phyloP scores from a whole-genome alignment of 1,140 invertebrate species.

The Brachionus calyciflorus region DNA sequence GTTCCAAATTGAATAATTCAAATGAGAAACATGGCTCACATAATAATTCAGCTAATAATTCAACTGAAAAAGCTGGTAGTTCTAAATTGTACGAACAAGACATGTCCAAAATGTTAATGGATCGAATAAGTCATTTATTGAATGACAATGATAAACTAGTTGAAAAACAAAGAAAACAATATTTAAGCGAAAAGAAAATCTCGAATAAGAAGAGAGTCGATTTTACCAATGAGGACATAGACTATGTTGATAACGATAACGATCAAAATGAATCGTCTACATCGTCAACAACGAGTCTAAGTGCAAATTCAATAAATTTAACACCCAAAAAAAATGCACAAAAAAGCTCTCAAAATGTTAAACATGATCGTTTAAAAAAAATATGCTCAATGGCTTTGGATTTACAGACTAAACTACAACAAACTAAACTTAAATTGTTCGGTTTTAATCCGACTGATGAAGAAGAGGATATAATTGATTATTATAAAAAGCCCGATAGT shows the following conservation, averaged over 20 bases:
- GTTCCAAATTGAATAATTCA: background rate
- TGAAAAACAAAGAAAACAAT: conserved; percentile 15
- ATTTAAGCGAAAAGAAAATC: background rate
- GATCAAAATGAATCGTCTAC: conserved; percentile 6
- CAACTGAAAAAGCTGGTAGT: background rate
- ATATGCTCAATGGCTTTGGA: conserved; percentile 46
- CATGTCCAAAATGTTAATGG: conserved; percentile 39
- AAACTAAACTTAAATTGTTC: conserved; percentile 40
- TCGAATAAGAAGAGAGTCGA: background rate
- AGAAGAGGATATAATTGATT: conserved; percentile 22
- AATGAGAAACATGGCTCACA: background rate
- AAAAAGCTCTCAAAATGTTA: background rate
- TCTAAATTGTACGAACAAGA: conserved; percentile 9
- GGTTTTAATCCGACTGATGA: conserved; percentile 33
- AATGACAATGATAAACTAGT: conserved; percentile 42
- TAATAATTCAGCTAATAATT: conserved; percentile 19
- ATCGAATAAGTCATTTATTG: conserved; percentile 36
- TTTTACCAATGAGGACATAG: background rate
- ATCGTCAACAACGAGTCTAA: background rate
- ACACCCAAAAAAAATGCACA: background rate
- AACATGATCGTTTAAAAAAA: conserved; percentile 34
- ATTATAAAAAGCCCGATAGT: conserved; percentile 1
- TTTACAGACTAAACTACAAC: conserved; percentile 35
- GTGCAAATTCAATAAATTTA: background rate
- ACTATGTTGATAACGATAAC: background rate